A percentile compares a stretch with the other conserved stretches of the same genome.
Conservation (phyloP, 92 coral and sea anemone genomes). For the Porites cylindrica region DNA sequence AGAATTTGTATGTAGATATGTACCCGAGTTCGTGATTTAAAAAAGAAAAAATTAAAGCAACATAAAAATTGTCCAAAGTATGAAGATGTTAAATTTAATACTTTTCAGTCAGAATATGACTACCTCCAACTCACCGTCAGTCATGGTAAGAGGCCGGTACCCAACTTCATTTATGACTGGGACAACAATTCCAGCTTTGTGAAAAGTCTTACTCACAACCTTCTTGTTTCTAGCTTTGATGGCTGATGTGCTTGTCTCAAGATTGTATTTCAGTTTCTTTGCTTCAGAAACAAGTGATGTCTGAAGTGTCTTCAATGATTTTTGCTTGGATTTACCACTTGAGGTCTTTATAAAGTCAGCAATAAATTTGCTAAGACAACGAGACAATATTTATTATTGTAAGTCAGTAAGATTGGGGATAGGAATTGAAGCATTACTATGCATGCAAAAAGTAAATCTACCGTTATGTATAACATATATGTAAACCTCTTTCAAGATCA, state of each 20-base stretch:
- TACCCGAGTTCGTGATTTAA: too few relatives aligned
- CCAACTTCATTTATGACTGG: slow-evolving; percentile 95
- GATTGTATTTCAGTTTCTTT: slow-evolving; percentile 63
- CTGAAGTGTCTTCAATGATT: slow-evolving; percentile 75
- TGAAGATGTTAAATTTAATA: too few relatives aligned
- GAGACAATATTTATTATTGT: neutral
- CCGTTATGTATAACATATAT: too few relatives aligned
- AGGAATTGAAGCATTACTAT: too few relatives aligned
- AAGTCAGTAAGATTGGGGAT: too few relatives aligned
- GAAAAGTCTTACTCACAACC: slow-evolving; percentile 89
- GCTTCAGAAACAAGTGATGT: slow-evolving; percentile 71
- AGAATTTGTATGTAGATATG: too few relatives aligned
- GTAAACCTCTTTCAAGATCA: too few relatives aligned
- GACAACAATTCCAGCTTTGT: slow-evolving; percentile 97
- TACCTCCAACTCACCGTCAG: slow-evolving; percentile 81
- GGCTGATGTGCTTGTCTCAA: slow-evolving; percentile 71
- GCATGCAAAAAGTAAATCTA: too few relatives aligned
- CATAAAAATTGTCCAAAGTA: too few relatives aligned
- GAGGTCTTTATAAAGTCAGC: slow-evolving; percentile 73
- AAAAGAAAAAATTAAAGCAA: too few relatives aligned
- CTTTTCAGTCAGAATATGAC: neutral
- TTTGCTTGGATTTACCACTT: slow-evolving; percentile 71
- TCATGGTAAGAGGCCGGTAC: slow-evolving; percentile 88
- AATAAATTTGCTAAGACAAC: slow-evolving; percentile 52
- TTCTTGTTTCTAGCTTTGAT: slow-evolving; percentile 92